These are phyloP conservation scores for Naso thynnoides DNA, from an alignment of 2,797 vertebrate genomes.

Conservation along the genomic window DNA sequence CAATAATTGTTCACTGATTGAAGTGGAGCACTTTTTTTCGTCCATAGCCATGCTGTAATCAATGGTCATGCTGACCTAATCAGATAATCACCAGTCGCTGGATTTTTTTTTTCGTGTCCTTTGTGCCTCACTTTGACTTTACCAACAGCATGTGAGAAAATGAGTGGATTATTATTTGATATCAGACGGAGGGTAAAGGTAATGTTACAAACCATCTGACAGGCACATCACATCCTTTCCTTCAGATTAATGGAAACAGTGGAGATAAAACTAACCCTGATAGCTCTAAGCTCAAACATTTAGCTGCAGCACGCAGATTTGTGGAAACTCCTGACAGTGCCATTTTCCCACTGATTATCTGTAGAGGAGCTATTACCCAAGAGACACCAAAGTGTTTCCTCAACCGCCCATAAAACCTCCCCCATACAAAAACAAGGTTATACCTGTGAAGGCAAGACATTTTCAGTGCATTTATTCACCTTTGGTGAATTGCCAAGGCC, in stretches of 20 bases:
- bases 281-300: constrained; percentile 9
- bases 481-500: constrained; percentile 24
- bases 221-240: constrained; percentile 5
- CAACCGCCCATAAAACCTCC: constrained; percentile 21
- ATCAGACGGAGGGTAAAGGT: not conserved
- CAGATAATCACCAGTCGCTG: not conserved
- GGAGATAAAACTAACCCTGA: constrained; percentile 15
- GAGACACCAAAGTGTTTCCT: constrained; percentile 41
- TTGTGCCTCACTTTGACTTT: not conserved
- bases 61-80: not conserved
- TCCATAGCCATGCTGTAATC: not conserved
- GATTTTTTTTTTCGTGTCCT: not conserved
- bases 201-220: constrained; percentile 6
- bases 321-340: constrained; percentile 40
- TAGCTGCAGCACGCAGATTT: constrained; percentile 18
- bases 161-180: not conserved
- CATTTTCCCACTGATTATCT: constrained; percentile 44
- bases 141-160: not conserved
- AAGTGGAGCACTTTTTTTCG: not conserved
- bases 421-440: constrained; percentile 52
- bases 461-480: constrained; percentile 27
- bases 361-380: constrained; percentile 24
- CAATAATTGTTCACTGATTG: not conserved
- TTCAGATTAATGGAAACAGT: constrained; percentile 8
- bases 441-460: constrained; percentile 23